phyloP scores from a whole-genome alignment of 2,797 vertebrate genomes.

The Gymnothorax javanicus region DNA sequence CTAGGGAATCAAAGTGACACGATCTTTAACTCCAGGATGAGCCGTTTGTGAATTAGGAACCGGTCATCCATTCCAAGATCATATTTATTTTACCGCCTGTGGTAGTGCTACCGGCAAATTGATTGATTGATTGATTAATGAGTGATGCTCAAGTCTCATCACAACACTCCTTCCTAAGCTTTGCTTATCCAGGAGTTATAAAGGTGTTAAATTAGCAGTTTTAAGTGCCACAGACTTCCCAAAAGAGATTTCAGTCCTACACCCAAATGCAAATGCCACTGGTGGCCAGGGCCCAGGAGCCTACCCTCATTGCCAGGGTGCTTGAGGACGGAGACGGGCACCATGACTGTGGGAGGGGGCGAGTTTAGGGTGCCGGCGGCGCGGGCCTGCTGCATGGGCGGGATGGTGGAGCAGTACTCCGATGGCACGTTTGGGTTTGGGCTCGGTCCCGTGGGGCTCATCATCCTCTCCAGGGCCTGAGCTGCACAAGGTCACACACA shows the following conservation, averaged over 20 bases:
- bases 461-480: conserved; percentile 93
- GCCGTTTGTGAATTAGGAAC: too few species aligned
- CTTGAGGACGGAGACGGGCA: conserved; percentile 86
- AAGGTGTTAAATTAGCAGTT: too few species aligned
- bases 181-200: too few species aligned
- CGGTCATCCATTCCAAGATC: too few species aligned
- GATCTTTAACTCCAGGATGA: too few species aligned
- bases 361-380: conserved; percentile 74
- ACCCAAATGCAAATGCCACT: neutral
- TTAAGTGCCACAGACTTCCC: neutral
- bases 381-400: conserved; percentile 80
- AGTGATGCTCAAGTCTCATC: too few species aligned
- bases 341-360: conserved; percentile 79
- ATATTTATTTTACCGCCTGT: too few species aligned
- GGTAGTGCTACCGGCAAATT: too few species aligned
- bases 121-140: too few species aligned
- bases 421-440: conserved; percentile 81
- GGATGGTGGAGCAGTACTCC: conserved; percentile 78
- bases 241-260: too few species aligned
- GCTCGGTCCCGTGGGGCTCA: conserved; percentile 85
- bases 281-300: neutral
- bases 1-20: too few species aligned
- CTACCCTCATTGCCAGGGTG: conserved; percentile 83
- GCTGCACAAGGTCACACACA: conserved; percentile 60
- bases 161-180: too few species aligned